Evolutionary conservation across 2,888 invertebrate species (phyloP).

Genomic region (Thymelicus acteon): DNA sequence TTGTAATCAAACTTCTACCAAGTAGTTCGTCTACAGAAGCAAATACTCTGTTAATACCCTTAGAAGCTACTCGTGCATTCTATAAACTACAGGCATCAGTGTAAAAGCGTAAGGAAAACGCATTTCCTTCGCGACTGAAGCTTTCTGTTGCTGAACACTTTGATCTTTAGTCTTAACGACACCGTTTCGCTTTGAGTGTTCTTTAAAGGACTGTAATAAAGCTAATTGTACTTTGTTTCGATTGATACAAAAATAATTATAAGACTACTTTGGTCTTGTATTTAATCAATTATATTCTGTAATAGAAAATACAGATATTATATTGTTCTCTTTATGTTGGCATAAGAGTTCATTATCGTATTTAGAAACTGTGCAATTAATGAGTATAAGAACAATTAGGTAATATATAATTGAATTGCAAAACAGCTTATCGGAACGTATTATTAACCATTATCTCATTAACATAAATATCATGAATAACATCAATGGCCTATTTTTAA

Average conservation of each 20-base stretch:
- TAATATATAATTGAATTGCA: too few relatives aligned
- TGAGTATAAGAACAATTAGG: too few relatives aligned
- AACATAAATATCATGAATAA: too few relatives aligned
- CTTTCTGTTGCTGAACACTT: conserved; percentile 34
- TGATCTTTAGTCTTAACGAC: conserved; percentile 33
- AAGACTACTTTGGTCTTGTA: too few relatives aligned
- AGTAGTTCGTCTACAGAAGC: background rate
- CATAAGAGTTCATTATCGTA: too few relatives aligned
- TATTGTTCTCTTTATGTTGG: too few relatives aligned
- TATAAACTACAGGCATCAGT: conserved; percentile 35
- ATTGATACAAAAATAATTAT: conserved; percentile 8
- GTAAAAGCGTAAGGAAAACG: conserved; percentile 37
- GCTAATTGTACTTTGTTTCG: conserved; percentile 11
- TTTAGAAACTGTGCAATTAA: too few relatives aligned
- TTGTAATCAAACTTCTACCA: background rate
- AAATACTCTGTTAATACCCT: conserved; percentile 21
- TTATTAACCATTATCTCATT: too few relatives aligned
- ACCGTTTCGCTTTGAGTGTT: conserved; percentile 32
- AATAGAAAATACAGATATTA: too few relatives aligned
- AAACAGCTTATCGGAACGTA: too few relatives aligned
- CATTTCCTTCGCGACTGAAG: conserved; percentile 33
- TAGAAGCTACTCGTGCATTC: conserved; percentile 25
- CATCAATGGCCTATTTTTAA: too few relatives aligned
- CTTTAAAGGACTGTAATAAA: conserved; percentile 22
- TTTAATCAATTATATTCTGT: too few relatives aligned